Base-by-base conservation (phyloP, 1,140 invertebrate genomes). In the Diabrotica virgifera region DNA sequence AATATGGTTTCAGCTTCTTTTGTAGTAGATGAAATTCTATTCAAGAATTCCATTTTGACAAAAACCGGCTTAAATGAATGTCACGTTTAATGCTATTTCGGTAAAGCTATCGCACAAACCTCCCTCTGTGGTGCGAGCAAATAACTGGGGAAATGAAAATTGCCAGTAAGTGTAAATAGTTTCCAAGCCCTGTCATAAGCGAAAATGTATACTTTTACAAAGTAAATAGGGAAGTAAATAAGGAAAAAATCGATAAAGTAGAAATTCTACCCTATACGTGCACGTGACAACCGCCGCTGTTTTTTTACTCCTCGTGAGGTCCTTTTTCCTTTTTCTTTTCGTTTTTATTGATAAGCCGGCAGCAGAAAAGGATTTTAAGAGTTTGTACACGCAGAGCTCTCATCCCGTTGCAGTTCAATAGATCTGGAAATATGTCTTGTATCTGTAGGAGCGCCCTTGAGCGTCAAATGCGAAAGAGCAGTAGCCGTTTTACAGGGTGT, bases 351-450 rank as follows among this genome's bases (percentile, higher is more conserved):
- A 46, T 46, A 46, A 46, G 40, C 40, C 40, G 40, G 40, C 40
- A 46, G 40, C 40, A 46, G n/a, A 46, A 46, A 46, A n/a, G 40
- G 40, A 46, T 46, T 46, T 46, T 46, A 46, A 46, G 40, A 46
- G 8, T 46, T 46, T 46, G 8, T 46, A 46, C 40, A 46, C 40
- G 40, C 40, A 46, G 40, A 46, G 40, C 40, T 46, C n/a, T 46
- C 40, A 46, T 46, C 40, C 24, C 40, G 40, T 46, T 46, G 8
- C n/a, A 46, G 40, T 46, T 46, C 40, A 46, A 46, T 46, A 46
- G 8, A n/a, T 46, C 40, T 46, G 8, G n/a, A 46, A 46, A 46
- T 46, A n/a, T 46, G n/a, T 46, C 40, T 10, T 46, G 40, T 46
- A 46, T 46, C 40, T 10, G 40, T 46, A n/a, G 40, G n/a, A 46